These are phyloP conservation scores for Datnioides undecimradiatus DNA, from an alignment of 2,113 vertebrate species.

Conservation along the genomic window DNA sequence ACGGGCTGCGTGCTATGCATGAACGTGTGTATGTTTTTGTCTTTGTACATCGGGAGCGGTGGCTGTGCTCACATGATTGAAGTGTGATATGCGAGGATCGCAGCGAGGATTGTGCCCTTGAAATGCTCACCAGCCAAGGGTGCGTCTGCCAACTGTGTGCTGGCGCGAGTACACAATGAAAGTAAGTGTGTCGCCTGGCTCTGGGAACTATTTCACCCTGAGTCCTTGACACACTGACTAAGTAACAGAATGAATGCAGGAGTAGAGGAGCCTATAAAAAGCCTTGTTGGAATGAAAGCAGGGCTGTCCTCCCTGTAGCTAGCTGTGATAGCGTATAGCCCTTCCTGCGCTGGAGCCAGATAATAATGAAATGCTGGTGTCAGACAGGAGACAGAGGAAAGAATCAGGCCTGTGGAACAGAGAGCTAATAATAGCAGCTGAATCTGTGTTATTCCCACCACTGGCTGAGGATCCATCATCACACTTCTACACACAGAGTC, in stretches of 20 bases:
- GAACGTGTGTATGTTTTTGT: slow-evolving; percentile 27
- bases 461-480: slow-evolving; percentile 64
- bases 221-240: slow-evolving; percentile 69
- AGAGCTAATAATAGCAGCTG: slow-evolving; percentile 79
- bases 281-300: slow-evolving; percentile 57
- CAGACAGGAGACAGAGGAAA: slow-evolving; percentile 63
- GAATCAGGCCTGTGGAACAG: slow-evolving; percentile 68
- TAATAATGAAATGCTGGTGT: slow-evolving; percentile 77
- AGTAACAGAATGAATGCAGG: slow-evolving; percentile 51
- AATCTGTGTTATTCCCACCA: slow-evolving; percentile 74
- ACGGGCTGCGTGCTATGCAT: background rate
- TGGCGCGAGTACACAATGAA: slow-evolving; percentile 20
- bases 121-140: slow-evolving; percentile 47
- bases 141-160: slow-evolving; percentile 51
- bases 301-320: slow-evolving; percentile 50
- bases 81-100: slow-evolving; percentile 26
- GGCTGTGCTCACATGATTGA: slow-evolving; percentile 37
- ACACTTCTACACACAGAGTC: slow-evolving; percentile 29
- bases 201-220: slow-evolving; percentile 49
- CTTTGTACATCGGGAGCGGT: slow-evolving; percentile 24
- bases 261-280: slow-evolving; percentile 70
- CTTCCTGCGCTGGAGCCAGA: slow-evolving; percentile 58
- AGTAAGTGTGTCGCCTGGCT: slow-evolving; percentile 62
- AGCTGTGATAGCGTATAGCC: slow-evolving; percentile 50
- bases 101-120: slow-evolving; percentile 59